Evolutionary conservation across 2,888 invertebrate genomes (phyloP), one percentile per base, ranked within the genome.

Genomic region (Agelastica alni): DNA sequence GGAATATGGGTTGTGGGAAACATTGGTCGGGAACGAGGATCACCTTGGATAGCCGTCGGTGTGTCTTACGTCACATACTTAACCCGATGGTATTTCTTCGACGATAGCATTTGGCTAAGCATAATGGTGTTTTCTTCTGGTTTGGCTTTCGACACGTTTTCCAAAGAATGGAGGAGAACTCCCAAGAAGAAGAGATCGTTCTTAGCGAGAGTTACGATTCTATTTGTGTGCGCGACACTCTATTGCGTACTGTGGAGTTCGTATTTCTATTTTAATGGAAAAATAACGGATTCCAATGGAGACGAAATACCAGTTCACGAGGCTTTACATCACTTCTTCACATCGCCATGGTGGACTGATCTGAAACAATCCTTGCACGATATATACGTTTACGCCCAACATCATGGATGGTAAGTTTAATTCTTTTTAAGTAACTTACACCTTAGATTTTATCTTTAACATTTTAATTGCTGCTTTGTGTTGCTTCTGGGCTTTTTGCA

Each of bases 1-100:
- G 96, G 95, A 65, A 90, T 94, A 0, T 91, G 93, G 88, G 81
- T 87, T 0, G 91, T 95, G 5, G 95, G 95, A 17, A 96, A 96
- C 70, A 88, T 96, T 59, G 96, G 96, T 0, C 82, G 88, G 1
- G 89, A 95, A 71, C 79, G 83, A 66, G 94, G 94, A 1, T 77
- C 81, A 0, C 79, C 92, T 2, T 85, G 85, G 79, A 82, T 85
- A 71, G 83, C 91, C 0, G 71, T 93, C 0, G 45, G 85, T 0
- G 86, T 85, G 0, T 86, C 95, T 0, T 87, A 88, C 64, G 61
- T 80, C 0, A 75, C 82, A 0, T 85, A 90, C 69, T 85, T 88
- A 0, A 71, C 87, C 0, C 83, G 91, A 10, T 87, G 87, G 75
- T 85, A 87, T 63, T 80, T 89, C 43, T 87, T 85, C 51, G 91